Percentiles rank a stretch among this genome's conserved stretches.
phyloP scores from a whole-genome alignment of 2,888 invertebrate species.

The Notodonta dromedarius region DNA sequence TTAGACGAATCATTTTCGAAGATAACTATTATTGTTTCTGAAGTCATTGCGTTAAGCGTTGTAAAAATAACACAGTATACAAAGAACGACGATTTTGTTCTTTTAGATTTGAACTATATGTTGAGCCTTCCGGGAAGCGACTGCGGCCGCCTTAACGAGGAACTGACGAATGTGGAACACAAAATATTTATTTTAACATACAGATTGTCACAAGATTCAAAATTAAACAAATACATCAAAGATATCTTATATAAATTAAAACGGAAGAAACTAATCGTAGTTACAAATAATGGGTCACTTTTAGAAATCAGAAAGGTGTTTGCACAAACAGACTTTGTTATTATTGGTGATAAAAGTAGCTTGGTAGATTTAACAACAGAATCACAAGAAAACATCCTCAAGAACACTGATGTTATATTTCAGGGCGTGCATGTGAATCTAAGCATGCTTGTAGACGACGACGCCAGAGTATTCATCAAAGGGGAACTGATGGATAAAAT shows the following conservation, averaged over 20 bases:
- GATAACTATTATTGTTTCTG: conserved; percentile 12
- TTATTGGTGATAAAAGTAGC: conserved; percentile 8
- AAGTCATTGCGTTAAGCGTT: conserved; percentile 14
- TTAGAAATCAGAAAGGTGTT: conserved; percentile 13
- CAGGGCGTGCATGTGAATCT: conserved; percentile 18
- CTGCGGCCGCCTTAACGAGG: conserved; percentile 4
- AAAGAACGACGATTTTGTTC: conserved; percentile 3
- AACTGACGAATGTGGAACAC: conserved; percentile 8
- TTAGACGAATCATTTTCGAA: conserved; percentile 1
- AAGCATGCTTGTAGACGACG: conserved; percentile 11
- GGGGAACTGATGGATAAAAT: conserved; percentile 16
- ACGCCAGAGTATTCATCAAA: conserved; percentile 11
- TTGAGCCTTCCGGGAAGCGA: conserved; percentile 13
- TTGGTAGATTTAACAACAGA: conserved; percentile 14
- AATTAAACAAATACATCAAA: conserved; percentile 6
- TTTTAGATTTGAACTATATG: conserved; percentile 20
- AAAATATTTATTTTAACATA: conserved; percentile 14
- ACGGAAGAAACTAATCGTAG: conserved; percentile 8
- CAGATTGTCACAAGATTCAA: conserved; percentile 2
- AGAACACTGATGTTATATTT: conserved; percentile 12
- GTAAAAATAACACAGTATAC: conserved; percentile 21
- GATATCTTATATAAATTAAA: conserved; percentile 5
- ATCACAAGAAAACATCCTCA: conserved; percentile 10
- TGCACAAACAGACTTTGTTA: not conserved
- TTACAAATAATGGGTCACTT: conserved; percentile 3